Conservation (phyloP, 2,888 invertebrate species). For the Cerceris rybyensis region DNA sequence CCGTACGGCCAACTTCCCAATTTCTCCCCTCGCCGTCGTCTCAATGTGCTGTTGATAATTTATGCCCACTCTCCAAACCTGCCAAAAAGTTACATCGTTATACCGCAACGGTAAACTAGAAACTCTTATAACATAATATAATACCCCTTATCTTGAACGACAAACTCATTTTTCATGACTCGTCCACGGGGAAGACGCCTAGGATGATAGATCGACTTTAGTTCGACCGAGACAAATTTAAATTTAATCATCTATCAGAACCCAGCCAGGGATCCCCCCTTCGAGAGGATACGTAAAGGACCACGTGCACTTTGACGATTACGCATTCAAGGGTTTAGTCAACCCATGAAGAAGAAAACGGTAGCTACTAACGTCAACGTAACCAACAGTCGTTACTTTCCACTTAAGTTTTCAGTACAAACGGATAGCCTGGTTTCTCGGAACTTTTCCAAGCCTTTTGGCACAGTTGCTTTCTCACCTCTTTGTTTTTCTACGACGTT, state of each 20-base stretch:
- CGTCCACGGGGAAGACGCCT: conserved; percentile 25
- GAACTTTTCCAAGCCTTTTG: conserved; percentile 20
- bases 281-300: conserved; percentile 15
- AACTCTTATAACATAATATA: conserved; percentile 25
- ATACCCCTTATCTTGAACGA: conserved; percentile 45
- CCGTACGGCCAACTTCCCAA: too few relatives aligned
- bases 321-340: conserved; percentile 47
- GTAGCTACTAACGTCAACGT: conserved; percentile 30
- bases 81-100: conserved; percentile 14
- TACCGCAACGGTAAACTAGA: conserved; percentile 16
- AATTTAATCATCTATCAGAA: conserved; percentile 60
- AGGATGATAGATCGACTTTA: conserved; percentile 45
- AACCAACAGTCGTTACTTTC: conserved; percentile 61
- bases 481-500: conserved; percentile 1
- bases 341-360: conserved; percentile 18
- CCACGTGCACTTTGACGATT: conserved; percentile 52
- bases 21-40: too few relatives aligned
- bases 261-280: not conserved
- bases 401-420: conserved; percentile 42
- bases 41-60: too few relatives aligned
- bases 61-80: not conserved
- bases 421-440: conserved; percentile 20
- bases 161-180: conserved; percentile 54
- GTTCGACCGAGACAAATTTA: conserved; percentile 57
- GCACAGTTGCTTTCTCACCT: not conserved